These are phyloP conservation scores for Eurytoma adleriae DNA, from an alignment of 2,888 invertebrate species.

Conservation along the genomic window DNA sequence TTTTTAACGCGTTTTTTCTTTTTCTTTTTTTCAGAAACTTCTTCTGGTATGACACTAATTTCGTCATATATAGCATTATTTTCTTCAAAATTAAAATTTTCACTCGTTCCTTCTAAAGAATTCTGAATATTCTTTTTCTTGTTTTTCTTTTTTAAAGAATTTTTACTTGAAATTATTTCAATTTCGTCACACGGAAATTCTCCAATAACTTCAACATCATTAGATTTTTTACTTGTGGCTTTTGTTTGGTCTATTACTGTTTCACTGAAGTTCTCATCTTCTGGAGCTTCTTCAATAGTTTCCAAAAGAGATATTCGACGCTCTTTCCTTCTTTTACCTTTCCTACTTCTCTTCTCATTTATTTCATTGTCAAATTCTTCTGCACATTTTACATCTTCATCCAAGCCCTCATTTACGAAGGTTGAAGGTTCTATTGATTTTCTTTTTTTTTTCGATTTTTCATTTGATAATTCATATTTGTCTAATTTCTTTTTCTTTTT, in stretches of 20 bases:
- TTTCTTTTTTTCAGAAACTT: slow-evolving; percentile 19
- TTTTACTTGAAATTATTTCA: slow-evolving; percentile 4
- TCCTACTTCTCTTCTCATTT: slow-evolving; percentile 66
- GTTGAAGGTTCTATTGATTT: slow-evolving; percentile 58
- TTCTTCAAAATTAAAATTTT: slow-evolving; percentile 25
- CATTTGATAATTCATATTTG: slow-evolving; percentile 70
- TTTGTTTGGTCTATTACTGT: background rate
- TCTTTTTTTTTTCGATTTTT: slow-evolving; percentile 61
- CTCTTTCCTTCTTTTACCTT: slow-evolving; percentile 62
- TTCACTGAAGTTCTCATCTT: slow-evolving; percentile 57
- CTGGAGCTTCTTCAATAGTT: slow-evolving; percentile 68
- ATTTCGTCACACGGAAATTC: slow-evolving; percentile 1
- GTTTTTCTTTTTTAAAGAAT: slow-evolving; percentile 46
- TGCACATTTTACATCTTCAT: slow-evolving; percentile 61
- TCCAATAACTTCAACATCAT: slow-evolving; percentile 23
- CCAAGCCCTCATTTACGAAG: slow-evolving; percentile 68
- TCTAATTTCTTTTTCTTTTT: slow-evolving; percentile 67
- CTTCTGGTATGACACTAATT: background rate
- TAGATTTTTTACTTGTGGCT: slow-evolving; percentile 1
- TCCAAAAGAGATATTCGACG: slow-evolving; percentile 64
- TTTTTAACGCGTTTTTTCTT: slow-evolving; percentile 33
- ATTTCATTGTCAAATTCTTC: slow-evolving; percentile 68
- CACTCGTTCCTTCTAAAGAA: slow-evolving; percentile 9
- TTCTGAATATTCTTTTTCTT: slow-evolving; percentile 53
- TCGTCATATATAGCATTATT: no score